phyloP scores from a whole-genome alignment of 2,888 invertebrate genomes.

The Dolomedes plantarius region DNA sequence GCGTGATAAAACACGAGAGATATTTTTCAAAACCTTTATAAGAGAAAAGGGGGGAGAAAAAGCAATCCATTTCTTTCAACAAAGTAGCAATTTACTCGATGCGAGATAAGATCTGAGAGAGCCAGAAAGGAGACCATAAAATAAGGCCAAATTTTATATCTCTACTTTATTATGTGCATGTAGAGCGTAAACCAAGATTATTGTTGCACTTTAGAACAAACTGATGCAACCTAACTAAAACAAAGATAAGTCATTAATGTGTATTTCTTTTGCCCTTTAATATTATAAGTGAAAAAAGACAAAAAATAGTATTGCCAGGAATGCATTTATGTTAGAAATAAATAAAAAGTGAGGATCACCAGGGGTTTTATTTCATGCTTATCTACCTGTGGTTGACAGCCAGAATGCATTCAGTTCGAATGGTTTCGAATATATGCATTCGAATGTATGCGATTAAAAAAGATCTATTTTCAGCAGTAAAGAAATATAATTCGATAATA shows the following conservation, averaged over 20 bases:
- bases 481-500: no score
- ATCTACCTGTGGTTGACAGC: no score
- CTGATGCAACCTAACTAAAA: neutral
- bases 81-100: constrained; percentile 4
- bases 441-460: no score
- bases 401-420: no score
- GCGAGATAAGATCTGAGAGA: neutral
- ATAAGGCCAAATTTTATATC: constrained; percentile 11
- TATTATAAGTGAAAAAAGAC: no score
- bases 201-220: neutral
- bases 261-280: no score
- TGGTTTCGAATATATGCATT: no score
- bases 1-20: neutral
- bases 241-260: neutral
- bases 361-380: no score
- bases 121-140: neutral
- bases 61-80: constrained; percentile 9
- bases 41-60: neutral
- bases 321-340: no score
- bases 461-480: no score
- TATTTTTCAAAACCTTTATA: neutral
- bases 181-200: neutral
- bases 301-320: no score
- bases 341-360: no score
- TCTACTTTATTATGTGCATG: constrained; percentile 9